phyloP scores from a whole-genome alignment of 2,113 vertebrate genomes.

The Gambusia holbrooki region DNA sequence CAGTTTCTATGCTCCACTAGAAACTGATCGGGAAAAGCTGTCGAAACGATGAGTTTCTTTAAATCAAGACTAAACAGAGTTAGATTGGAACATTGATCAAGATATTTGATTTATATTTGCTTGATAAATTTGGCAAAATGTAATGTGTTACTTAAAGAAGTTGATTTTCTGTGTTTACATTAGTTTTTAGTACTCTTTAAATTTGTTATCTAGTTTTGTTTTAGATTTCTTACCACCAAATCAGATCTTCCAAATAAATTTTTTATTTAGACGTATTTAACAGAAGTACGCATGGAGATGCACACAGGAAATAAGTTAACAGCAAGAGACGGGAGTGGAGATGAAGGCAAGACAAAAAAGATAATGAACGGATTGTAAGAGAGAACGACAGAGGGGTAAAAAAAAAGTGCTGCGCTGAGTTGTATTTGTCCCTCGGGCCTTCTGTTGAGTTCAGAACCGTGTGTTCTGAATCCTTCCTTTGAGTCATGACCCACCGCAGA shows the following conservation, averaged over 20 bases:
- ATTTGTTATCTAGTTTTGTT: no score
- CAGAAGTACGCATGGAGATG: neutral
- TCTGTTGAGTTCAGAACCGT: conserved; percentile 79
- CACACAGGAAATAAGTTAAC: conserved; percentile 14
- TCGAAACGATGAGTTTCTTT: no score
- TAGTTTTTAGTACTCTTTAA: no score
- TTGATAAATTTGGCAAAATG: no score
- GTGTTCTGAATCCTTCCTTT: conserved; percentile 81
- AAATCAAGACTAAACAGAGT: no score
- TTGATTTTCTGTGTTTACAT: no score
- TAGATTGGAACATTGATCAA: no score
- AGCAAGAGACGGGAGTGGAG: conserved; percentile 21
- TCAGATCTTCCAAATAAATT: conserved; percentile 16
- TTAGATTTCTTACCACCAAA: neutral
- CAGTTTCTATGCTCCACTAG: no score
- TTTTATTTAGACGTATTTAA: conserved; percentile 31
- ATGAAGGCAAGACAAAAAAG: conserved; percentile 40
- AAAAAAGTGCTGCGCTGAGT: conserved; percentile 54
- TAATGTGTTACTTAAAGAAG: no score
- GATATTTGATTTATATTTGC: no score
- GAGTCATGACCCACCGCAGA: conserved; percentile 80
- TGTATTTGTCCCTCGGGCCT: conserved; percentile 71
- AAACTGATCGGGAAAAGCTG: no score
- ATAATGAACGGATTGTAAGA: conserved; percentile 47
- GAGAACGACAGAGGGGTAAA: conserved; percentile 42